These are phyloP conservation scores for Polydrusus tereticollis DNA, from an alignment of 2,888 invertebrate genomes.

Conservation along the genomic window DNA sequence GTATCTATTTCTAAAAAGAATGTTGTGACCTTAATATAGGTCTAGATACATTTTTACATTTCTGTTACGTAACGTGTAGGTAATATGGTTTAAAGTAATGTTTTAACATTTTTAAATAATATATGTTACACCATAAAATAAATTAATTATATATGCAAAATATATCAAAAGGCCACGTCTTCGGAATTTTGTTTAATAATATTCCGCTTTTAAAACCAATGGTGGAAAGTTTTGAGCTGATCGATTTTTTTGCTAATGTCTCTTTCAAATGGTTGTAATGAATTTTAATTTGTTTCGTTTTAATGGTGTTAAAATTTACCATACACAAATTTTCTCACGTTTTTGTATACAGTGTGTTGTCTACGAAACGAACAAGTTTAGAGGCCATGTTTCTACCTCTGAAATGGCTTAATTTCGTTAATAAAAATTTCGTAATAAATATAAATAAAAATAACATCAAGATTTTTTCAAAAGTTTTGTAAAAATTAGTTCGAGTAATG, in stretches of 20 bases:
- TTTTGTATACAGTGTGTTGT: not conserved
- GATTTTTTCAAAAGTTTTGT: too few species aligned
- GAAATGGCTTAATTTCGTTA: too few species aligned
- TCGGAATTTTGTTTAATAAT: not conserved
- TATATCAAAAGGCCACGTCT: not conserved
- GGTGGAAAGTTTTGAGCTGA: conserved; percentile 12
- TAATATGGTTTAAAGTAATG: too few species aligned
- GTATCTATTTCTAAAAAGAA: too few species aligned
- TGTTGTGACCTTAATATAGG: too few species aligned
- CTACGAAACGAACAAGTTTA: not conserved
- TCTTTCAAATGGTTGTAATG: conserved; percentile 13
- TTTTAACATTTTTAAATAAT: not conserved
- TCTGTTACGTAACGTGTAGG: not conserved
- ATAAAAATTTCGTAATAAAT: too few species aligned
- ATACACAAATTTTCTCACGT: not conserved
- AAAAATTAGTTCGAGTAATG: too few species aligned
- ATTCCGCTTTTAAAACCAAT: conserved; percentile 4
- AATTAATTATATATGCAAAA: conserved; percentile 2
- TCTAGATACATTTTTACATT: too few species aligned
- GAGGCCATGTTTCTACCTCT: too few species aligned
- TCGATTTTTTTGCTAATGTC: conserved; percentile 30
- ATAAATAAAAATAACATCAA: too few species aligned
- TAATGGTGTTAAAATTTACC: conserved; percentile 7
- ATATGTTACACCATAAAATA: not conserved
- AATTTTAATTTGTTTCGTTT: conserved; percentile 14